phyloP scores from a whole-genome alignment of 2,888 invertebrate genomes.

The Eupithecia subfuscata region DNA sequence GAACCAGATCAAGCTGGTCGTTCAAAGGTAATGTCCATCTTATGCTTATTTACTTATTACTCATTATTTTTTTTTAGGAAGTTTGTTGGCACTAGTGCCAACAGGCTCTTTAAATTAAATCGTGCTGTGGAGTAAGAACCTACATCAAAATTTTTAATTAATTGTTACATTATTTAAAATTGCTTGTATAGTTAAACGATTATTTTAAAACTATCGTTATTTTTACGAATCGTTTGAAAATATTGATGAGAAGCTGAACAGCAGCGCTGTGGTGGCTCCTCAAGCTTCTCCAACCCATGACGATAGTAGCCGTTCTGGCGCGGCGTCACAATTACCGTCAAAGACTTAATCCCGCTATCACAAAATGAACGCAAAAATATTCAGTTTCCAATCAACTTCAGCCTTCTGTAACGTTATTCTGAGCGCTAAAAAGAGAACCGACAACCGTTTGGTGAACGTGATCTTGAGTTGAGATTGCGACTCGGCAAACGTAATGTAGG shows the following conservation, averaged over 20 bases:
- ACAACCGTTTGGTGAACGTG: not conserved
- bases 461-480: not conserved
- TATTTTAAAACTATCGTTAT: not conserved
- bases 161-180: too few species aligned
- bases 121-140: not conserved
- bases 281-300: too few species aligned
- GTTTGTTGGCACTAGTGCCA: not conserved
- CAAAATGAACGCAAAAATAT: not conserved
- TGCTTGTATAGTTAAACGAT: not conserved
- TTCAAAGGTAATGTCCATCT: constrained; percentile 88
- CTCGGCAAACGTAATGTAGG: not conserved
- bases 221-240: not conserved
- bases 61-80: not conserved
- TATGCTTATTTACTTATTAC: not conserved
- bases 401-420: too few species aligned
- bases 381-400: not conserved
- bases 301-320: not conserved
- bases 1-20: constrained; percentile 90
- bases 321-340: too few species aligned
- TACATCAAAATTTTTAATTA: too few species aligned
- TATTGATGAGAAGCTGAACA: not conserved
- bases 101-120: too few species aligned
- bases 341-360: not conserved
- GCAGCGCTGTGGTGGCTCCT: too few species aligned
- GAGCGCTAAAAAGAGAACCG: too few species aligned